phyloP scores from a whole-genome alignment of 2,113 vertebrate species.

The Jacana jacana region DNA sequence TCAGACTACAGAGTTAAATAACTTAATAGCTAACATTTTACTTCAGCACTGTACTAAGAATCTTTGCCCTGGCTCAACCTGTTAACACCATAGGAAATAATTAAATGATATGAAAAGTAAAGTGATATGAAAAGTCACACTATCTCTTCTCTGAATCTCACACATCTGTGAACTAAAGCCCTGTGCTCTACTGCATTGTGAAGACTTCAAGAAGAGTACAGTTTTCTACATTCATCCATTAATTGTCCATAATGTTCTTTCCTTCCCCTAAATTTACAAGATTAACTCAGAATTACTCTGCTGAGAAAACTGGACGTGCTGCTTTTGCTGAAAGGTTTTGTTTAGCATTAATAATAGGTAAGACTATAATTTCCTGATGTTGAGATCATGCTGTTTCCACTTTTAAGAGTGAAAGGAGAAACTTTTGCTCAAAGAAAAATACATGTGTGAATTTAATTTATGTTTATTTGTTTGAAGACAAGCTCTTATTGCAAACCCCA shows the following conservation, averaged over 20 bases:
- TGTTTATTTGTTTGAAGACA: not conserved
- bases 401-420: not conserved
- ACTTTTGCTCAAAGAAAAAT: not conserved
- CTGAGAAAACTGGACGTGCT: not conserved
- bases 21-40: slow-evolving; percentile 36
- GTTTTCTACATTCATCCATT: not conserved
- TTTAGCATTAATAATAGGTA: not conserved
- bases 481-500: not conserved
- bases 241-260: not conserved
- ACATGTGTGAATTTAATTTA: not conserved
- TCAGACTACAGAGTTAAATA: not conserved
- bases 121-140: not conserved
- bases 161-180: not conserved
- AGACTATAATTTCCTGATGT: not conserved
- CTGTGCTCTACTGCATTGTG: not conserved
- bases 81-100: not conserved
- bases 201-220: not conserved
- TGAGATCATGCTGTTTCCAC: not conserved
- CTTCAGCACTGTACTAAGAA: not conserved
- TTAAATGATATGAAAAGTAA: not conserved
- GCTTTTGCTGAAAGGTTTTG: not conserved
- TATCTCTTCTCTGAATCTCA: not conserved
- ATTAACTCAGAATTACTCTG: not conserved
- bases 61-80: not conserved
- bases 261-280: not conserved